Evolutionary conservation across 2,888 invertebrate genomes (phyloP).

Genomic region (Zeuzera pyrina): DNA sequence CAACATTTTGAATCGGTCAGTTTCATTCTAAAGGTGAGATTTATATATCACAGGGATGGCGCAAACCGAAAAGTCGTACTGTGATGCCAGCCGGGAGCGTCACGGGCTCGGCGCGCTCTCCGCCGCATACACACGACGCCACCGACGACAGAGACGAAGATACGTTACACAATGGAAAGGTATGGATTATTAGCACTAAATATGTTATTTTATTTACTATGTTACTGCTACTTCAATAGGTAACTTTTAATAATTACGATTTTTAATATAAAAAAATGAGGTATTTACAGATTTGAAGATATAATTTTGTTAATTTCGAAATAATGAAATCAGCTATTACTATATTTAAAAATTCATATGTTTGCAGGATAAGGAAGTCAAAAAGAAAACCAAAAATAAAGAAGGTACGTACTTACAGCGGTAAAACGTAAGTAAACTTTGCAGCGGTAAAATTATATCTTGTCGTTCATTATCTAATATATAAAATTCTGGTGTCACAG

Average conservation of each 20-base stretch:
- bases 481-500: no score
- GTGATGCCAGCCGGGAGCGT: constrained; percentile 75
- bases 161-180: constrained; percentile 48
- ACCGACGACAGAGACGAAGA: constrained; percentile 35
- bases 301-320: not conserved
- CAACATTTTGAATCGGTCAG: no score
- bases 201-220: no score
- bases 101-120: constrained; percentile 43
- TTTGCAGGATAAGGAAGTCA: constrained; percentile 86
- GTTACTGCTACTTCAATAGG: no score
- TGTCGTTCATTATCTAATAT: no score
- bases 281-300: not conserved
- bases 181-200: no score
- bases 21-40: no score
- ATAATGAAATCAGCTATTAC: no score
- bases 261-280: no score
- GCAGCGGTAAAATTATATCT: no score
- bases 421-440: not conserved
- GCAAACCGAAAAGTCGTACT: constrained; percentile 84
- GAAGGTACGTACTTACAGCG: constrained; percentile 80
- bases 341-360: no score
- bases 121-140: constrained; percentile 40
- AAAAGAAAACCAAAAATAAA: constrained; percentile 91
- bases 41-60: constrained; percentile 88
- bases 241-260: no score